Evolutionary conservation across 37 sponge, comb jelly and placozoan genomes (phyloP).

Genomic region (Spongia lamella): DNA sequence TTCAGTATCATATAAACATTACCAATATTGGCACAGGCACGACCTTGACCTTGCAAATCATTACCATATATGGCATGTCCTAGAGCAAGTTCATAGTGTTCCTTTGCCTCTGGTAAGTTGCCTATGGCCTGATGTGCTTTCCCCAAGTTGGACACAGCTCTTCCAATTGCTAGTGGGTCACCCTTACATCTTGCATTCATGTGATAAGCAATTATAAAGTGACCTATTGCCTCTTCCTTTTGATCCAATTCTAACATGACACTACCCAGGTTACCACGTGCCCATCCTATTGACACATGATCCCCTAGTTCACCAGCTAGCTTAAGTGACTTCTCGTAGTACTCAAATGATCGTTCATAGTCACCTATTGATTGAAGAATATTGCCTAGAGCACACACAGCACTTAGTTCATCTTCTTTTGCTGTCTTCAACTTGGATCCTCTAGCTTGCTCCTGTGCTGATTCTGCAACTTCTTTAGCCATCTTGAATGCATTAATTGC

Average conservation of each 20-base stretch:
- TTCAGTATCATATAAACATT: slow-evolving; percentile 61
- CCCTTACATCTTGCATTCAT: slow-evolving; percentile 43
- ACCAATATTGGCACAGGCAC: slow-evolving; percentile 75
- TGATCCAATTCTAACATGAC: slow-evolving; percentile 50
- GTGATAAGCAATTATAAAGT: slow-evolving; percentile 48
- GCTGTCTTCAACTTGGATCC: too few relatives aligned
- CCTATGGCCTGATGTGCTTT: slow-evolving; percentile 56
- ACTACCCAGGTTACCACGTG: slow-evolving; percentile 80
- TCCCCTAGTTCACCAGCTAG: slow-evolving; percentile 39
- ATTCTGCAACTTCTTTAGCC: too few relatives aligned
- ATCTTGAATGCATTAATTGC: too few relatives aligned
- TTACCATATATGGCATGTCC: slow-evolving; percentile 67
- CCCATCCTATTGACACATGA: slow-evolving; percentile 57
- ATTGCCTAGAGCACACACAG: slow-evolving; percentile 64
- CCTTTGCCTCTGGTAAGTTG: slow-evolving; percentile 48
- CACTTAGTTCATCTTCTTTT: slow-evolving; percentile 25
- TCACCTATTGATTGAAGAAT: slow-evolving; percentile 56
- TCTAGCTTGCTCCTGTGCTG: too few relatives aligned
- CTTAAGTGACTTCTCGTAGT: slow-evolving; percentile 40
- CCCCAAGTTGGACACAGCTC: slow-evolving; percentile 72
- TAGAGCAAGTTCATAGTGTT: slow-evolving; percentile 62
- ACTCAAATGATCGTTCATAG: slow-evolving; percentile 38
- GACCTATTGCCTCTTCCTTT: slow-evolving; percentile 49
- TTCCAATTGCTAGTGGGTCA: slow-evolving; percentile 45
- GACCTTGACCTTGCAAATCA: slow-evolving; percentile 54